Percentiles rank a stretch among this genome's conserved stretches.
These are phyloP conservation scores for Dolichotis patagonum DNA, from an alignment of 2,113 vertebrate species.

Conservation along the genomic window DNA sequence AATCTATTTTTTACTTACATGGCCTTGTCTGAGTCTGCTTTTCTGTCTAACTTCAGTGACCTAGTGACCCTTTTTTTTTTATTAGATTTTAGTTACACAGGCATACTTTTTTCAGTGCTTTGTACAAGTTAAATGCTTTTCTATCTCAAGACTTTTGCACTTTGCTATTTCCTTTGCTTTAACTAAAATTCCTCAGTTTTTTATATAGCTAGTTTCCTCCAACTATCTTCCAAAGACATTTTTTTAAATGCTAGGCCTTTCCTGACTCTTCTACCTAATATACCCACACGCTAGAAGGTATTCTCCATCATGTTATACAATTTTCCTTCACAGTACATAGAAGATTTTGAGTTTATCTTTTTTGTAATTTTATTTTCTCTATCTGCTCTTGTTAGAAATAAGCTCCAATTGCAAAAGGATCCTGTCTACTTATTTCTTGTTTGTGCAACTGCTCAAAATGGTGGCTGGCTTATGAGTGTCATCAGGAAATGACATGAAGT, in stretches of 20 bases:
- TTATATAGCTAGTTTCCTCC: background rate
- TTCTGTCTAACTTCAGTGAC: background rate
- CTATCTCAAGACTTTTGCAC: background rate
- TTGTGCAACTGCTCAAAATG: background rate
- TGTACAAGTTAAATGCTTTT: background rate
- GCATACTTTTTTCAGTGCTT: background rate
- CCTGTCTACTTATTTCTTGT: background rate
- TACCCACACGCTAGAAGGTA: background rate
- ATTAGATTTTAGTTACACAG: background rate
- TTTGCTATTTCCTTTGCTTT: background rate
- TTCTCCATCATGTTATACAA: accelerated
- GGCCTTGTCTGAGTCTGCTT: background rate
- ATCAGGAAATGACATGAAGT: background rate
- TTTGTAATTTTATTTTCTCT: background rate
- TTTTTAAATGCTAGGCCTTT: background rate
- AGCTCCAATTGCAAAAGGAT: background rate
- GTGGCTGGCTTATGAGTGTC: background rate
- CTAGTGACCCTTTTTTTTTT: too few species aligned
- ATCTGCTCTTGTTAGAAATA: background rate
- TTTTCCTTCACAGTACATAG: background rate
- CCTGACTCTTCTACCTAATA: background rate
- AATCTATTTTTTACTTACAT: background rate
- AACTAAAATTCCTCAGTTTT: background rate
- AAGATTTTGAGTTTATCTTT: background rate
- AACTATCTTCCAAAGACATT: background rate